Evolutionary conservation across 2,113 vertebrate genomes (phyloP).

Genomic region (Poeciliopsis retropinna): DNA sequence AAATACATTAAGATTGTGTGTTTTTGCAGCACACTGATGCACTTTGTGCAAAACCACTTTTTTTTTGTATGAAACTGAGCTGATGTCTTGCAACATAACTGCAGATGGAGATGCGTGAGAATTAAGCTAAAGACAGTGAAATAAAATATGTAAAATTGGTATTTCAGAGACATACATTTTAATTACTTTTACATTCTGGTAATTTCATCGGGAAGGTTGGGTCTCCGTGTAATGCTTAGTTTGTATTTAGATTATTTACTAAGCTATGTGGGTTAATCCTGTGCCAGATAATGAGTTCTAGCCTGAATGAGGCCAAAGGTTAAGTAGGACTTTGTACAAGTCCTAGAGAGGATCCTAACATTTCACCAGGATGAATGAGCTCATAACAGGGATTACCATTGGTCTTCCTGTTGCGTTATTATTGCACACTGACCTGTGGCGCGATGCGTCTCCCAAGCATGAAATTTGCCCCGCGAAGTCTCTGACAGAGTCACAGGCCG

Average conservation of each 20-base stretch:
- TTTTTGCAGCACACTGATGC: background rate
- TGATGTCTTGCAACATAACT: background rate
- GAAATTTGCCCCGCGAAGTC: slow-evolving; percentile 26
- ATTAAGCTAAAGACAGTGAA: background rate
- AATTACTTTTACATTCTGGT: background rate
- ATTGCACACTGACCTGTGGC: slow-evolving; percentile 40
- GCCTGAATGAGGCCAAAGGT: slow-evolving; percentile 49
- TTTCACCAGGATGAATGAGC: slow-evolving; percentile 33
- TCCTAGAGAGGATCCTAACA: slow-evolving; percentile 58
- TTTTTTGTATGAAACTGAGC: background rate
- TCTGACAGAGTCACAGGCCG: slow-evolving; percentile 37
- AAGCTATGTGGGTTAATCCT: slow-evolving; percentile 54
- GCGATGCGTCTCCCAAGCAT: slow-evolving; percentile 33
- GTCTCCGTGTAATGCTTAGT: slow-evolving; percentile 4
- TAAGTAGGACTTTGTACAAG: slow-evolving; percentile 64
- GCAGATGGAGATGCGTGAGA: background rate
- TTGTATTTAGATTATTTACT: slow-evolving; percentile 35
- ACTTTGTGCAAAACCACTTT: background rate
- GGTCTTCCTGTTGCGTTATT: slow-evolving; percentile 9
- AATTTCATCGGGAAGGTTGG: background rate
- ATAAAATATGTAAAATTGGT: background rate
- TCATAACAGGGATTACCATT: slow-evolving; percentile 10
- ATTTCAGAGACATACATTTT: background rate
- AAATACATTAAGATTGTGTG: no score
- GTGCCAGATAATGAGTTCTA: slow-evolving; percentile 47